Base-by-base conservation (phyloP, 2,888 invertebrate species). In the Monoplex corrugatus region DNA sequence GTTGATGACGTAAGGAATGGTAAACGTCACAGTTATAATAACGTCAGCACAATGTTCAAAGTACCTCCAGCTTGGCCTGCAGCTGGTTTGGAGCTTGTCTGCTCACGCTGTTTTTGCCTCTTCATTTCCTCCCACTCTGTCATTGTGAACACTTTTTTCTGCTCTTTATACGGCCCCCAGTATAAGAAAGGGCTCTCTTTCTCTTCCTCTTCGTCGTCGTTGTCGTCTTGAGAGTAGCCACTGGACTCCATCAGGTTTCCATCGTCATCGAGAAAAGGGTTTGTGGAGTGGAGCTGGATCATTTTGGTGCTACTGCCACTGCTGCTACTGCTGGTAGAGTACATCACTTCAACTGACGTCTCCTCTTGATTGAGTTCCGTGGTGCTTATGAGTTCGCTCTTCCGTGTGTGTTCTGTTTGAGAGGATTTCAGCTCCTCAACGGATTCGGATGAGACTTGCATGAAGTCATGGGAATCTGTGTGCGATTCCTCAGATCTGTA, bases 401-500 rank as follows among this genome's bases (percentile, higher is more conserved):
- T 88, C 32, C 40, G 45, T 44, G 43, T 83, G 19, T 83, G 80
- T n/a, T 88, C 88, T 40, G 88, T 57, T 32, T 44, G 82, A n/a
- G 83, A 88, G 3, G 72, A 57, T 32, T 88, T 87, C 63, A 87
- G 32, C 19, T 87, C 88, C 6, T 88, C 88, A 28, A 88, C 40
- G 23, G 96, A 95, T 90, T 95, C 96, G 72, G 93, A 91, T n/a
- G 96, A 96, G 57, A 95, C 95, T 89, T 95, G 94, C 95, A 96
- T 95, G 38, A 95, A 91, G 89, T 94, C 94, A 72, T 91, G 91
- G 43, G 93, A 93, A 86, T 94, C 94, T 87, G 92, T 94, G 35
- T 92, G 93, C 2, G 94, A 94, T n/a, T 92, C 94, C 19, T 93
- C 93, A 10, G 91, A 91, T 43, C 93, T 94, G 86, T 92, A 92